Percentiles rank a stretch among this genome's conserved stretches.
Evolutionary conservation across 2,797 vertebrate species (phyloP).

Genomic region (Anolis apletophallus): DNA sequence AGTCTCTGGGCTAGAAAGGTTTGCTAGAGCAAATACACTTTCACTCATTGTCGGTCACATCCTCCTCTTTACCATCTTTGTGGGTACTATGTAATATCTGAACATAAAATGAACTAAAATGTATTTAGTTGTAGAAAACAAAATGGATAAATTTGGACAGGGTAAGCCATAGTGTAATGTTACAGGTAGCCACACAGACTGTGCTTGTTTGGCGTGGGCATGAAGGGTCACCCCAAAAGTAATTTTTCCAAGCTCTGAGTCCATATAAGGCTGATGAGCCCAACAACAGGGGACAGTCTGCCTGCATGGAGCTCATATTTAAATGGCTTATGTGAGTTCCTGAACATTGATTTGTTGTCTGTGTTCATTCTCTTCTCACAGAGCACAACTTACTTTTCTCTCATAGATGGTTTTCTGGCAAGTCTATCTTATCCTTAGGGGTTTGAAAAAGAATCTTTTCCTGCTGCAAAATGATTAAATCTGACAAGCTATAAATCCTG

Average conservation of each 20-base stretch:
- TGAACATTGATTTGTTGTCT: not conserved
- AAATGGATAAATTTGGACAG: too few relatives aligned
- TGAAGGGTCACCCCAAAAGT: too few relatives aligned
- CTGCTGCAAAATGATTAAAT: slow-evolving; percentile 22
- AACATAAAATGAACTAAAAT: not conserved
- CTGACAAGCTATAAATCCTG: slow-evolving; percentile 55
- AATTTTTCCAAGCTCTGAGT: not conserved
- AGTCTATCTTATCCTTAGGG: slow-evolving; percentile 29
- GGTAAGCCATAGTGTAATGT: not conserved
- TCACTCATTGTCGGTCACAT: not conserved
- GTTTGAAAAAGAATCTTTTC: slow-evolving; percentile 41
- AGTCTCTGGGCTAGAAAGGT: not conserved
- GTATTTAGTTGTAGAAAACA: too few relatives aligned
- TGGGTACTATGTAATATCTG: not conserved
- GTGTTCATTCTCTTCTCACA: not conserved
- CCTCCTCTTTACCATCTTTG: not conserved
- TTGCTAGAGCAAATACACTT: not conserved
- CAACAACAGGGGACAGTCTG: not conserved
- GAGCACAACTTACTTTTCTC: not conserved
- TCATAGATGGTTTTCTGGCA: slow-evolving; percentile 28
- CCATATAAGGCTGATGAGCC: not conserved
- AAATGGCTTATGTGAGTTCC: not conserved
- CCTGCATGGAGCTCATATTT: not conserved
- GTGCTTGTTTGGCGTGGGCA: not conserved
- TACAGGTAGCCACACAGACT: not conserved